A percentile compares a stretch with the other conserved stretches of the same genome.
Evolutionary conservation across 2,797 vertebrate species (phyloP).

Genomic region (Loriculus beryllinus): DNA sequence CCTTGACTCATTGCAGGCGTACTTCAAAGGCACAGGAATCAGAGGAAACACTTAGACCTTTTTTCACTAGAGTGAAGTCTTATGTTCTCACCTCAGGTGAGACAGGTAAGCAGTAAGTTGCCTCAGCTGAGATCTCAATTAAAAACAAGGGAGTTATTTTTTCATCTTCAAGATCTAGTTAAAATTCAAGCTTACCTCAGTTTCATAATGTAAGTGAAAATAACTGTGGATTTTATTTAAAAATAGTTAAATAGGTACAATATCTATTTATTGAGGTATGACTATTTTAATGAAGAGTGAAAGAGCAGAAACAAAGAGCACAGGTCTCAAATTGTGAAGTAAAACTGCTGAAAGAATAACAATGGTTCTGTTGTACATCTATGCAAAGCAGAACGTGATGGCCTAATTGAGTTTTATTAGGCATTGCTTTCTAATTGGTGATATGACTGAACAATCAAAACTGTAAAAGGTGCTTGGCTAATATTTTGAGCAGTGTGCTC

Average conservation of each 20-base stretch:
- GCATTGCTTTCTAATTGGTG: neutral
- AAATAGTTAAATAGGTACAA: neutral
- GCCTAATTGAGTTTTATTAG: neutral
- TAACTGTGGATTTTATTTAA: neutral
- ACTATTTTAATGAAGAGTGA: neutral
- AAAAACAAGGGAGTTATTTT: neutral
- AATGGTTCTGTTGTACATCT: neutral
- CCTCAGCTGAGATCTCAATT: neutral
- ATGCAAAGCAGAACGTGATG: neutral
- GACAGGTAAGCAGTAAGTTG: neutral
- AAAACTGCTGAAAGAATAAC: neutral
- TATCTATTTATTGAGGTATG: neutral
- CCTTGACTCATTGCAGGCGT: conserved; percentile 17
- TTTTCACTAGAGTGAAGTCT: neutral
- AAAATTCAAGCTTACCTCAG: neutral
- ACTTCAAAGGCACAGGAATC: conserved; percentile 42
- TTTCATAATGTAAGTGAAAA: neutral
- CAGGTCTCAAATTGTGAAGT: neutral
- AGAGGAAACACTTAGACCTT: neutral
- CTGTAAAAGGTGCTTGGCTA: neutral
- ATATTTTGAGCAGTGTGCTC: neutral
- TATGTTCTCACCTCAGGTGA: neutral
- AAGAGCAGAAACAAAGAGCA: neutral
- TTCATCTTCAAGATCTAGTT: neutral
- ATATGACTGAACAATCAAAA: neutral